Evolutionary conservation across 2,888 invertebrate genomes (phyloP), one percentile per base, ranked within the genome.

Genomic region (Hydroisotoma schaefferi): DNA sequence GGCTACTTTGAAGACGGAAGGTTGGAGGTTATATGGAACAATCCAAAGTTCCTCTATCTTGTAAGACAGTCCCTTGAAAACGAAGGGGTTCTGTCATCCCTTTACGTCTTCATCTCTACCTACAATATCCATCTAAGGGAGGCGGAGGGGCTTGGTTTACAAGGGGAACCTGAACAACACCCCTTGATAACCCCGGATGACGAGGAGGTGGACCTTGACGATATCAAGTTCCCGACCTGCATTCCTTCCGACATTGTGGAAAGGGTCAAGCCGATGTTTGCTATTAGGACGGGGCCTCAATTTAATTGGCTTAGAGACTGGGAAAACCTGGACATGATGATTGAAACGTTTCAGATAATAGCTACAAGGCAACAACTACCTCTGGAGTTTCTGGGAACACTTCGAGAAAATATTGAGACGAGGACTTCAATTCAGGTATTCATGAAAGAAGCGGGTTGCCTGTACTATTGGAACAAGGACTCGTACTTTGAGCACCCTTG

Each of bases 401-500:
- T 58, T 18, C 44, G 37, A 5, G 23, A 53, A 26, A 47, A 29
- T 23, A 22, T 58, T 4, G 27, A 26, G 15, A 22, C 5, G 1
- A 44, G 27, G 10, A 10, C 5, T 1, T 25, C 18, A 25, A 20
- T 53, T 2, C 40, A 37, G 40, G 15, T 23, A 12, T 4, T 1
- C 1, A 28, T 58, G 26, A 1, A 23, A 18, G 27, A 46, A 23
- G 23, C 23, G 8, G 37, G 18, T 8, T 25, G 18, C 25, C 52
- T 58, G 28, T 44, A 26, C 26, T 47, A 53, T 38, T 58, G 58
- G 58, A n/a, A 44, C 26, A 46, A n/a, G n/a, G n/a, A n/a, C n/a
- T n/a, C n/a, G n/a, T 20, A 28, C 18, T 58, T 58, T 28, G 23
- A 37, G 2, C 25, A 29, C 2, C 52, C 58, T 15, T 58, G 58